Conservation (phyloP, 2,888 invertebrate species). For the Phengaris arion region DNA sequence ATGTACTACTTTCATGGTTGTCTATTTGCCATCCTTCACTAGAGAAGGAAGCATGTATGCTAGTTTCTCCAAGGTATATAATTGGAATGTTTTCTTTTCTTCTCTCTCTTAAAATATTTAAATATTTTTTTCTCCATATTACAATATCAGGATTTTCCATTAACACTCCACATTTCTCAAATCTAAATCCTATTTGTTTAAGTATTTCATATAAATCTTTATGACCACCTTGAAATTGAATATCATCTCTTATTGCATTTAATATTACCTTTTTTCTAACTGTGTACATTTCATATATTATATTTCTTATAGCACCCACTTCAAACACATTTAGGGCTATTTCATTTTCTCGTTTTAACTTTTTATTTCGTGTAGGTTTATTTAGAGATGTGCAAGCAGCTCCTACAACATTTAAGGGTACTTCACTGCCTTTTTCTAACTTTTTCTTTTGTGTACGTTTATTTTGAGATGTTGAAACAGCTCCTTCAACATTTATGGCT, state of each 20-base stretch:
- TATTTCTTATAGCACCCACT: slow-evolving; percentile 1
- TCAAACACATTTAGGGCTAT: neutral
- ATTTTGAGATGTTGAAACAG: neutral
- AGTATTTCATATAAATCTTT: slow-evolving; percentile 5
- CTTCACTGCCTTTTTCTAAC: neutral
- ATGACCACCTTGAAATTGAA: neutral
- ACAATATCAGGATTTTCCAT: slow-evolving; percentile 6
- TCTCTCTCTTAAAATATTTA: neutral
- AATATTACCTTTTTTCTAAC: slow-evolving; percentile 5
- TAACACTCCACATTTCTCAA: neutral
- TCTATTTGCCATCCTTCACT: slow-evolving; percentile 3
- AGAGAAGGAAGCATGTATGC: neutral
- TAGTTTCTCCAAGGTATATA: neutral
- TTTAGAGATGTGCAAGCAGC: neutral
- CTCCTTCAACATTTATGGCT: neutral
- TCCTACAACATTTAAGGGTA: neutral
- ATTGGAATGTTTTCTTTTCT: slow-evolving; percentile 7
- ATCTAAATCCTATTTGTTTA: slow-evolving; percentile 16
- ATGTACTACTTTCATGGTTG: neutral
- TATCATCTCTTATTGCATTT: slow-evolving; percentile 4
- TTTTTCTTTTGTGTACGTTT: neutral
- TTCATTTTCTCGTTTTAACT: neutral
- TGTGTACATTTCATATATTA: slow-evolving; percentile 12
- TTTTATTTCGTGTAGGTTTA: slow-evolving; percentile 4
- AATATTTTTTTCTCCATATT: slow-evolving; percentile 12